Evolutionary conservation across 2,888 invertebrate genomes (phyloP), one percentile per base, ranked within the genome.

Genomic region (Cephus pulcher): DNA sequence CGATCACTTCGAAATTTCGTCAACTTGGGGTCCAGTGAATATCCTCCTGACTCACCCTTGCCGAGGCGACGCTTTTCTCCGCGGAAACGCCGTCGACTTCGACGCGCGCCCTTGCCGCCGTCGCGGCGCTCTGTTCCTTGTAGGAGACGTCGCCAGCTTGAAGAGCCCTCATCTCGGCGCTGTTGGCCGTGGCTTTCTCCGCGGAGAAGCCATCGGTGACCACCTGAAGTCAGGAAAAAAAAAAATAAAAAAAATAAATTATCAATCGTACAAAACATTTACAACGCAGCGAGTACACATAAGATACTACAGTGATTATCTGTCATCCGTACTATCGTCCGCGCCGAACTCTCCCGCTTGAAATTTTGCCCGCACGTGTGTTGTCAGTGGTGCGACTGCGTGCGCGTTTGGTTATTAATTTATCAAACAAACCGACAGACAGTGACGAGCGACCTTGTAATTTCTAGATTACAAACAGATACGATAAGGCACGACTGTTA

Each of bases 21-120:
- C 56, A 56, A 23, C 56, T 23, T 6, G 56, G 9, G 56, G 9
- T 56, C 56, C 56, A 56, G 23, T 1, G 56, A 23, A 74, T 6
- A 35, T n/a, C 74, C 34, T 23, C 35, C 11, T 30, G 76, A 89
- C 93, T 92, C 92, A 97, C 97, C 94, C 97, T 96, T 85, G 96
- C 95, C 84, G 95, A 94, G 80, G 97, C 95, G 83, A 96, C 95
- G 89, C 96, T 96, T 92, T 97, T 96, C 92, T 98, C 97, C 1
- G 97, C 96, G 34, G 96, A 96, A 81, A 97, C 94, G 73, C 97
- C 97, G 89, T 97, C 97, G 81, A 97, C 93, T 92, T 97, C 97
- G 82, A 97, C 92, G 84, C 96, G 93, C 82, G 97, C 95, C 84
- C 95, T 94, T 82, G 95, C 94, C 30, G 97, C 96, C 37, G 96